A percentile compares a stretch with the other conserved stretches of the same genome.
phyloP scores from a whole-genome alignment of 2,888 invertebrate genomes.

The Ceratothoa steindachneri region DNA sequence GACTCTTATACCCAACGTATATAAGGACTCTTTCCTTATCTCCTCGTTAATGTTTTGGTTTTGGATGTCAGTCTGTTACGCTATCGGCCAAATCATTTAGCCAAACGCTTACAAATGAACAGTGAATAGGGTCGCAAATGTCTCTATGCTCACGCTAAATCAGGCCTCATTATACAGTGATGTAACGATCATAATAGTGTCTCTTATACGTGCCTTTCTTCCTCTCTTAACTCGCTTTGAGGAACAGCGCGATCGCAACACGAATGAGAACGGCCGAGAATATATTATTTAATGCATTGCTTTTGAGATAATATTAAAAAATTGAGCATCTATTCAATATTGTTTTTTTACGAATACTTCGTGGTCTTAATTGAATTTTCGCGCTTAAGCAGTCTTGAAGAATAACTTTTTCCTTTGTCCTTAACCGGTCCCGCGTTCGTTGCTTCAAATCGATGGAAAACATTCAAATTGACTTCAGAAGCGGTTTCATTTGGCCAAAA shows the following conservation, averaged over 20 bases:
- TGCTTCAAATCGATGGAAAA: too few relatives aligned
- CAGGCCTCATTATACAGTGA: slow-evolving; percentile 2
- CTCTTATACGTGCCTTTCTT: not conserved
- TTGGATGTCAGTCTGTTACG: slow-evolving; percentile 8
- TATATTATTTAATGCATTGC: not conserved
- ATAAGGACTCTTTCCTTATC: not conserved
- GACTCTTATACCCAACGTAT: not conserved
- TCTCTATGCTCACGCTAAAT: slow-evolving; percentile 8
- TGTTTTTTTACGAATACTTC: too few relatives aligned
- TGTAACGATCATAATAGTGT: not conserved
- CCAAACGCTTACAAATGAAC: not conserved
- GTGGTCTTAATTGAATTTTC: too few relatives aligned
- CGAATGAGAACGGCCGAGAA: not conserved
- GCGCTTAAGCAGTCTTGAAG: too few relatives aligned
- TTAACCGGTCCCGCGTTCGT: too few relatives aligned
- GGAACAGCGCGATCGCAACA: too few relatives aligned
- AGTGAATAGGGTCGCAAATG: not conserved
- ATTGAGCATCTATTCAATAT: not conserved
- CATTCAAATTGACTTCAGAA: too few relatives aligned
- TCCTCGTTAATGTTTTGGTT: not conserved
- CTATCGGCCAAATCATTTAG: slow-evolving; percentile 13
- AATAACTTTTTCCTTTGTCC: too few relatives aligned
- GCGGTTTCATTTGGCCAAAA: too few relatives aligned
- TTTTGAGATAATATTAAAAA: not conserved
- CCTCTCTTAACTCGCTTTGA: too few relatives aligned